phyloP scores from a whole-genome alignment of 2,797 vertebrate species.

The Lemur catta region DNA sequence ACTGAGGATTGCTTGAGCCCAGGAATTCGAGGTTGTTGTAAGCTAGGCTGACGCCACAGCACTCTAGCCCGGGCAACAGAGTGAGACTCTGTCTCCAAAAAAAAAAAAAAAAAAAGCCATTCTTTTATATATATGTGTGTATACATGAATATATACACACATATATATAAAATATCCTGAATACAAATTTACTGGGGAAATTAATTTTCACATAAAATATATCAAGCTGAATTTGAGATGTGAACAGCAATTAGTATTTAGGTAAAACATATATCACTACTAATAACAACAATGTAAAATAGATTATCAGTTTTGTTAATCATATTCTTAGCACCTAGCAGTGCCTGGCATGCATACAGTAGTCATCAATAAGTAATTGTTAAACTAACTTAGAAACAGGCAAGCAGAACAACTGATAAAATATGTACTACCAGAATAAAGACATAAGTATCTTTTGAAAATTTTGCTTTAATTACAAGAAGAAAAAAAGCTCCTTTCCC shows the following conservation, averaged over 20 bases:
- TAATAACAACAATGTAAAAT: slow-evolving; percentile 23
- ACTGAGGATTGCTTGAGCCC: too few species aligned
- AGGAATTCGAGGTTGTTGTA: too few species aligned
- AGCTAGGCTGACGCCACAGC: too few species aligned
- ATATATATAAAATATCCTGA: background rate
- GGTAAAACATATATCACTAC: background rate
- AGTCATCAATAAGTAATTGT: background rate
- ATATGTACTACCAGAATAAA: slow-evolving; percentile 39
- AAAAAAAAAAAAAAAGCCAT: slow-evolving; percentile 45
- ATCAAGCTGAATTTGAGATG: slow-evolving; percentile 31
- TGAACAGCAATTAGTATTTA: slow-evolving; percentile 3
- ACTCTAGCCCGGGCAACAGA: too few species aligned
- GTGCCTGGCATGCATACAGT: background rate
- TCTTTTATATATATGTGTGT: background rate
- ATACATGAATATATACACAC: background rate
- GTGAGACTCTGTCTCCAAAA: too few species aligned
- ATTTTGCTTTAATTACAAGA: background rate
- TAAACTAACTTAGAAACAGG: slow-evolving; percentile 4
- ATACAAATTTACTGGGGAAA: slow-evolving; percentile 22
- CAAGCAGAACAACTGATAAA: slow-evolving; percentile 19
- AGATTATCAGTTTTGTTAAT: background rate
- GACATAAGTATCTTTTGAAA: slow-evolving; percentile 9
- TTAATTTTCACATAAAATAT: slow-evolving; percentile 51
- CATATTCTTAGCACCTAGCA: background rate
- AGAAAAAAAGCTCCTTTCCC: background rate